Conservation (phyloP, 1,140 invertebrate genomes). For the Macrobrachium nipponense region DNA sequence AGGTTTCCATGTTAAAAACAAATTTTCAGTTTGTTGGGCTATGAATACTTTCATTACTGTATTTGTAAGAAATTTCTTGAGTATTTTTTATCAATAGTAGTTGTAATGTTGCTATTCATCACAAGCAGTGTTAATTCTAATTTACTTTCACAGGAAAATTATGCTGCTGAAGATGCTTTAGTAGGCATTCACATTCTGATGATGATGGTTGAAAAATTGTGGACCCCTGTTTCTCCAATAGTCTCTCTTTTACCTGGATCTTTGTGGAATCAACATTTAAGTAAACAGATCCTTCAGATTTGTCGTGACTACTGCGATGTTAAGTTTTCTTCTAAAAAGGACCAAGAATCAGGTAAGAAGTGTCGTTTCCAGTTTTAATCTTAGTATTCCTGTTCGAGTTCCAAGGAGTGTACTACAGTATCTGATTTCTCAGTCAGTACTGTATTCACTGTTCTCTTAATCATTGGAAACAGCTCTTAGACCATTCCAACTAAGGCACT, state of each 20-base stretch:
- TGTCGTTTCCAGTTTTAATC: too few species aligned
- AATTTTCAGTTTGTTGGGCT: too few species aligned
- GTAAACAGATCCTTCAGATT: conserved; percentile 11
- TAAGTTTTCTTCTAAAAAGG: conserved; percentile 35
- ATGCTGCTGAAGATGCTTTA: conserved; percentile 59
- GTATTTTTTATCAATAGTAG: neutral
- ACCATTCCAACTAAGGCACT: too few species aligned
- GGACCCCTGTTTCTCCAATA: neutral
- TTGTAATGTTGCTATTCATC: conserved; percentile 75
- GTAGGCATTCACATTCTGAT: conserved; percentile 55
- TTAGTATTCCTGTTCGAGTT: too few species aligned
- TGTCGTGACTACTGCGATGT: conserved; percentile 4
- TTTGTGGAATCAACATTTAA: conserved; percentile 19
- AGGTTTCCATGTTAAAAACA: too few species aligned
- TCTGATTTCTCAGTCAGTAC: too few species aligned
- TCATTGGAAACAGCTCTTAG: too few species aligned
- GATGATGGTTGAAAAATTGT: conserved; percentile 37
- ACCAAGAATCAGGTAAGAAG: conserved; percentile 12
- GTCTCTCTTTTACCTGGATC: conserved; percentile 1
- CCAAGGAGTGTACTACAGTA: too few species aligned
- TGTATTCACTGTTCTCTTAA: too few species aligned
- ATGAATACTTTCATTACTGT: neutral
- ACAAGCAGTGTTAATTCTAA: conserved; percentile 78
- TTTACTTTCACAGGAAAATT: conserved; percentile 66
- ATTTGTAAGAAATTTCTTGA: neutral